Evolutionary conservation across 2,113 vertebrate species (phyloP).

Genomic region (Megaptera novaeangliae): DNA sequence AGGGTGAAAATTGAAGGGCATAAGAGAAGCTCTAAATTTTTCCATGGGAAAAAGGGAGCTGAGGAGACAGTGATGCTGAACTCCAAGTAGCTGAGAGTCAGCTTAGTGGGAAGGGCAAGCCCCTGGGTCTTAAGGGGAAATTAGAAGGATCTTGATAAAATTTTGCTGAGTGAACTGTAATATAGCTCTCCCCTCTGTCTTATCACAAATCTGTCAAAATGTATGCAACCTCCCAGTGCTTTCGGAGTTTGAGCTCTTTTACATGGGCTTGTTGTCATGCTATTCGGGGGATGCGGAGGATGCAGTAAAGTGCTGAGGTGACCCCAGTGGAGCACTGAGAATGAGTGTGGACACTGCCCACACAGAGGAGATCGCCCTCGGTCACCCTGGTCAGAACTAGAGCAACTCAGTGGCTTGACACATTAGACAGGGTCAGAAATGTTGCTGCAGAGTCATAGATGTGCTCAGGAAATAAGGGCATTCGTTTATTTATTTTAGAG

Average conservation of each 20-base stretch:
- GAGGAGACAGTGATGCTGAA: not conserved
- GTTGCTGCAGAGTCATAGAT: not conserved
- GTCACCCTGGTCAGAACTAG: not conserved
- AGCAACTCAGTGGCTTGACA: not conserved
- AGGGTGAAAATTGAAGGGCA: not conserved
- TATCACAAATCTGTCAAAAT: not conserved
- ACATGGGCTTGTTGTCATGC: not conserved
- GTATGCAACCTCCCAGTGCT: not conserved
- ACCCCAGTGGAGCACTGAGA: not conserved
- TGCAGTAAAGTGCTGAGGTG: not conserved
- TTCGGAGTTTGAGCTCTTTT: not conserved
- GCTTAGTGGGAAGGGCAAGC: not conserved
- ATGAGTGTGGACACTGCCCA: not conserved
- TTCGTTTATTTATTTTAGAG: not conserved
- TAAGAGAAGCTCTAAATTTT: not conserved
- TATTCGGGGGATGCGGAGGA: not conserved
- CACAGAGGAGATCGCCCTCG: not conserved
- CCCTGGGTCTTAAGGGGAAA: not conserved
- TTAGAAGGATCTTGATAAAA: not conserved
- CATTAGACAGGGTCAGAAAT: not conserved
- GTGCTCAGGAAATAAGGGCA: not conserved
- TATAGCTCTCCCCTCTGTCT: not conserved
- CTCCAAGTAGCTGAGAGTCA: not conserved
- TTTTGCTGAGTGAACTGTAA: too few species aligned
- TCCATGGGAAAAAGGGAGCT: not conserved